Evolutionary conservation across 2,888 invertebrate species (phyloP).

Genomic region (Choreutis nemorana): DNA sequence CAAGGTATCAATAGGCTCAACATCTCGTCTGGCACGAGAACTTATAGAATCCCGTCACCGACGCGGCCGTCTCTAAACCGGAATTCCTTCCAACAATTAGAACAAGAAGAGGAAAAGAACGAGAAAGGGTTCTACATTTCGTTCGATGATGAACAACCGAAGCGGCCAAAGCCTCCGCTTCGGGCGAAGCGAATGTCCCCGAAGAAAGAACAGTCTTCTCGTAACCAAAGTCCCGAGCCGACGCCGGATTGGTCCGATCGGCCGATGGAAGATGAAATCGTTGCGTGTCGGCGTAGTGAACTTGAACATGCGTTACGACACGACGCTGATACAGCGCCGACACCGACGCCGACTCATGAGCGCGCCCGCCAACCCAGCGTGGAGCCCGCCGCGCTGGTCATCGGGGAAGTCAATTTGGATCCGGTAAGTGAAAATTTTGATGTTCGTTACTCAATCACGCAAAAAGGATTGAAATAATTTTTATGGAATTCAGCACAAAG

Average conservation of each 20-base stretch:
- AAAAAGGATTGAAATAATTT: too few relatives aligned
- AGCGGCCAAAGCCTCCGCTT: slow-evolving; percentile 88
- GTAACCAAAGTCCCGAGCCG: slow-evolving; percentile 33
- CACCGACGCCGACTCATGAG: slow-evolving; percentile 28
- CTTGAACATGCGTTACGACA: slow-evolving; percentile 15
- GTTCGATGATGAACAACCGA: slow-evolving; percentile 88
- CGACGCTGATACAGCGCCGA: slow-evolving; percentile 23
- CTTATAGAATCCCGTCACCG: slow-evolving; percentile 90
- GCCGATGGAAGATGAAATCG: slow-evolving; percentile 24
- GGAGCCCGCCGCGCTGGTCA: slow-evolving; percentile 49
- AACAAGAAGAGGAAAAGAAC: slow-evolving; percentile 49
- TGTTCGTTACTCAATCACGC: too few relatives aligned
- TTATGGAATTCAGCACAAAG: too few relatives aligned
- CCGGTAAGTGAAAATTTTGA: slow-evolving; percentile 28
- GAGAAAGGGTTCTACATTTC: slow-evolving; percentile 94
- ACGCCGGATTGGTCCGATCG: slow-evolving; percentile 38
- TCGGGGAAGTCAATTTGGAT: slow-evolving; percentile 49
- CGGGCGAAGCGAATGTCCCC: slow-evolving; percentile 79
- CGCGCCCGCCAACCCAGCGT: slow-evolving; percentile 21
- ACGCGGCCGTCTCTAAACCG: slow-evolving; percentile 76
- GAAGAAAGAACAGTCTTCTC: slow-evolving; percentile 70
- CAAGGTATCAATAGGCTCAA: slow-evolving; percentile 79
- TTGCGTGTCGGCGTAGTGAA: slow-evolving; percentile 19
- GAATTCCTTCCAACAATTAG: slow-evolving; percentile 73
- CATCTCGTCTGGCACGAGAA: slow-evolving; percentile 87